phyloP scores from a whole-genome alignment of 1,140 invertebrate genomes.

The Drosophila kohkoa region DNA sequence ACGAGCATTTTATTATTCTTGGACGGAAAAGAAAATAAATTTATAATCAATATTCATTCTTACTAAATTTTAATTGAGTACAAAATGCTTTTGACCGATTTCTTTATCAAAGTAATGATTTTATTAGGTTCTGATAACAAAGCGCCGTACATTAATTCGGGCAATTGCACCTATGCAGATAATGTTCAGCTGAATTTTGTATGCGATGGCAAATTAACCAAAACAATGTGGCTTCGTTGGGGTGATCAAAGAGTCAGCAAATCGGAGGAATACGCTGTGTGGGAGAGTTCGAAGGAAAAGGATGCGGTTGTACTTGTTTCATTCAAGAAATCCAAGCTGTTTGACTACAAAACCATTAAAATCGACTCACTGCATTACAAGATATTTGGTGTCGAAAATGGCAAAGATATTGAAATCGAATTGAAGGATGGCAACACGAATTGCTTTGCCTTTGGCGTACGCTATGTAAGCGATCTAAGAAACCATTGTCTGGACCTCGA shows the following conservation, averaged over 20 bases:
- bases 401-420: too few species aligned
- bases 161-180: neutral
- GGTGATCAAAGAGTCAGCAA: neutral
- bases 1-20: too few species aligned
- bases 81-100: too few species aligned
- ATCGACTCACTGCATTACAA: neutral
- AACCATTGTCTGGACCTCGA: neutral
- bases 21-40: too few species aligned
- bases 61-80: too few species aligned
- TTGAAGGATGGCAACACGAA: neutral
- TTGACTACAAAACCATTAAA: too few species aligned
- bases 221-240: neutral
- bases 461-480: neutral
- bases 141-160: neutral
- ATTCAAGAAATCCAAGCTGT: neutral
- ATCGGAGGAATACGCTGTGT: neutral
- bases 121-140: too few species aligned
- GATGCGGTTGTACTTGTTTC: neutral
- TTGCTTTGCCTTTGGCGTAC: neutral
- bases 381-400: too few species aligned
- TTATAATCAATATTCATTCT: too few species aligned
- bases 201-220: neutral
- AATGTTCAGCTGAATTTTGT: neutral
- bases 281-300: neutral
- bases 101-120: accelerated